phyloP scores from a whole-genome alignment of 2,113 vertebrate genomes.

The Talpa occidentalis region DNA sequence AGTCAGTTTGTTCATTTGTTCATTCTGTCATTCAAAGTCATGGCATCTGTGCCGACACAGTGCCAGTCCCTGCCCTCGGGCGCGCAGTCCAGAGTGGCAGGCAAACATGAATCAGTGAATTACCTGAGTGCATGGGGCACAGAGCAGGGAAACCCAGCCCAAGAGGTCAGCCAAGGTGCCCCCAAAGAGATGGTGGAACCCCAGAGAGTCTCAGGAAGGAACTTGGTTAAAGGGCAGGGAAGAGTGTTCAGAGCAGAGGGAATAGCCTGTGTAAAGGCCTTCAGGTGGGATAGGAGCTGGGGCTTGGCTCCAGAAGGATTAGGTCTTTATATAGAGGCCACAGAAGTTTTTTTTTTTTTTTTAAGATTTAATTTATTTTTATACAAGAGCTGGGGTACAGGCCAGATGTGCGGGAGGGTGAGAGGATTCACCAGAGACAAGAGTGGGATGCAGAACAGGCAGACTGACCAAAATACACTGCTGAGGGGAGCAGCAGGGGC shows the following conservation, averaged over 20 bases:
- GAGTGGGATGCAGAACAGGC: no score
- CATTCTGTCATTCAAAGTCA: background rate
- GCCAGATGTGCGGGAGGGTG: no score
- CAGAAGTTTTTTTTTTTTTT: no score
- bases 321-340: conserved; percentile 6
- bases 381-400: no score
- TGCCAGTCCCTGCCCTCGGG: background rate
- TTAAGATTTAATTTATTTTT: no score
- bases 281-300: background rate
- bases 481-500: no score
- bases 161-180: background rate
- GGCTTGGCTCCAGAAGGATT: background rate
- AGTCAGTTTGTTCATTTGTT: background rate
- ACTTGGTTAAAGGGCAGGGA: background rate
- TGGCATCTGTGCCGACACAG: background rate
- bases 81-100: background rate
- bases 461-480: no score
- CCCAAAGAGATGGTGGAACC: background rate
- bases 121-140: background rate
- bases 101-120: background rate
- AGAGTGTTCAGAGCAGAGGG: background rate
- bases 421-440: no score
- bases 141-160: background rate
- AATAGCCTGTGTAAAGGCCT: conserved; percentile 1
- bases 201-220: background rate